A percentile compares a stretch with the other conserved stretches of the same genome.
phyloP scores from a whole-genome alignment of 2,888 invertebrate genomes.

The Meiosimyza decipiens region DNA sequence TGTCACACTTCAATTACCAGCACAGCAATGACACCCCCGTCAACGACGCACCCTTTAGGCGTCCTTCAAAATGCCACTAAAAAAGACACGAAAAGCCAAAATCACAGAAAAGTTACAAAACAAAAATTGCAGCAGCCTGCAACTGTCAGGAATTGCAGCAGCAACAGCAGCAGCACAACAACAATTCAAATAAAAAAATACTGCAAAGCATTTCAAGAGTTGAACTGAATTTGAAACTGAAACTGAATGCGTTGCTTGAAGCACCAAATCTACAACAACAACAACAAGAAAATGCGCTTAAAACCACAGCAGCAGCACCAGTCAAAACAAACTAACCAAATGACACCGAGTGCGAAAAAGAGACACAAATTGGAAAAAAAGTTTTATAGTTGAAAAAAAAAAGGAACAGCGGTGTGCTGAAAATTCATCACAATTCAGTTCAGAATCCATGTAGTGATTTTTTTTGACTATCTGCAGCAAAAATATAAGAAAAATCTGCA shows the following conservation, averaged over 20 bases:
- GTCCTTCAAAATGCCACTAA: background rate
- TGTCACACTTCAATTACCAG: slow-evolving; percentile 43
- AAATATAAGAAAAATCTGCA: background rate
- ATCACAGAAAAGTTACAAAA: slow-evolving; percentile 25
- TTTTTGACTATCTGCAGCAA: background rate
- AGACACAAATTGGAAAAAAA: slow-evolving; percentile 5
- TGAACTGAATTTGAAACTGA: slow-evolving; percentile 20
- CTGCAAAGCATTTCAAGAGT: background rate
- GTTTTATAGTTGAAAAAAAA: background rate
- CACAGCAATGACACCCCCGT: background rate
- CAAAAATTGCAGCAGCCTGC: slow-evolving; percentile 26
- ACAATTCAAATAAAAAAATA: slow-evolving; percentile 5
- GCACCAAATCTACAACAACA: slow-evolving; percentile 1
- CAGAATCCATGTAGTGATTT: too few relatives aligned
- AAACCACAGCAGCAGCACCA: slow-evolving; percentile 14
- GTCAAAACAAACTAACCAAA: slow-evolving; percentile 6
- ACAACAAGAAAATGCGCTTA: background rate
- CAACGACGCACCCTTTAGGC: slow-evolving; percentile 4
- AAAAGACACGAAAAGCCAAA: slow-evolving; percentile 2
- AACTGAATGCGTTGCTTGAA: slow-evolving; percentile 11
- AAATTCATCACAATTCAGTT: too few relatives aligned
- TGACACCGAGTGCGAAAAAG: slow-evolving; percentile 12
- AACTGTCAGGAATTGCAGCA: slow-evolving; percentile 1
- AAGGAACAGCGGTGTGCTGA: background rate
- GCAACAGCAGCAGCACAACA: slow-evolving; percentile 1